Conservation (phyloP, 2,888 invertebrate genomes). For the Mylabris sibirica region DNA sequence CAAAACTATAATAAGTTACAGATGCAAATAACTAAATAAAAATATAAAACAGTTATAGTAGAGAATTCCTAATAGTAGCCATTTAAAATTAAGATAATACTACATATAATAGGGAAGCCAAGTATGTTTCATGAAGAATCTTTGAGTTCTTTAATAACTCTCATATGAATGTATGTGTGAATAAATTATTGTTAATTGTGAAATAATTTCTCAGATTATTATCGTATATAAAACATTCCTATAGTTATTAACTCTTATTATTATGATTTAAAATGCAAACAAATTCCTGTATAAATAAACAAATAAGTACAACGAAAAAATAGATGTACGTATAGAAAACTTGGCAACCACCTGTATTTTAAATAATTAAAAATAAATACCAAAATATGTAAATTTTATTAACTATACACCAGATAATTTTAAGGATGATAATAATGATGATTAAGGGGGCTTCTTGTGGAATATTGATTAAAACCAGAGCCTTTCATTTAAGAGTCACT, state of each 20-base stretch:
- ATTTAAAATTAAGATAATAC: no score
- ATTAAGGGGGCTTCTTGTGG: background rate
- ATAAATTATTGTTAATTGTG: slow-evolving; percentile 4
- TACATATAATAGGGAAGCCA: no score
- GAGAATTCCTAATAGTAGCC: no score
- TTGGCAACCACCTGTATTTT: slow-evolving; percentile 11
- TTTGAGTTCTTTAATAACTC: background rate
- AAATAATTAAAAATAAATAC: slow-evolving; percentile 3
- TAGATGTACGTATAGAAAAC: background rate
- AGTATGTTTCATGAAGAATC: no score
- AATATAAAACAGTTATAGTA: no score
- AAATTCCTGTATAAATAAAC: background rate
- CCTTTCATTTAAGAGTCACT: background rate
- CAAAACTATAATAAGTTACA: no score
- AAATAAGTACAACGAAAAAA: background rate
- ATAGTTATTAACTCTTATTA: background rate
- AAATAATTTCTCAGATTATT: background rate
- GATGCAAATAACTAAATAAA: no score
- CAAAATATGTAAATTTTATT: background rate
- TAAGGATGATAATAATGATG: background rate
- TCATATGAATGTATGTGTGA: background rate
- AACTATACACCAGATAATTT: background rate
- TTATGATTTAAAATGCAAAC: background rate
- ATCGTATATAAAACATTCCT: background rate
- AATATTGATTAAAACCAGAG: background rate